Percentiles rank a stretch among this genome's conserved stretches.
These are phyloP conservation scores for Lasiurus borealis DNA, from an alignment of 2,113 vertebrate species.

Conservation along the genomic window DNA sequence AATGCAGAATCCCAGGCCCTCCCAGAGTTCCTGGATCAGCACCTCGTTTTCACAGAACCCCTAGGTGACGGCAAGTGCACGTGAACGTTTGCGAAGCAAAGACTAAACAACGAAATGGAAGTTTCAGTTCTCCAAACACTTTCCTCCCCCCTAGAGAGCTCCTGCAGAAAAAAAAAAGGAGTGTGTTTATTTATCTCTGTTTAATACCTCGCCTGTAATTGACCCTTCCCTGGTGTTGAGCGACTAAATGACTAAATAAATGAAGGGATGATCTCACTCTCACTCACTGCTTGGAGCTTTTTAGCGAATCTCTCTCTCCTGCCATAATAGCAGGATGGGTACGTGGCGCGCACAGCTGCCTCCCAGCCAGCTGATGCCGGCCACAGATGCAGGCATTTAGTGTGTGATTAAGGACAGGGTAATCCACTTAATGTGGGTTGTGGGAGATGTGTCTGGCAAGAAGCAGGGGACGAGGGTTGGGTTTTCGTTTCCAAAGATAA, in stretches of 20 bases:
- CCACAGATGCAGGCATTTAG: conserved; percentile 72
- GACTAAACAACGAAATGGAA: neutral
- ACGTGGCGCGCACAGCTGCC: conserved; percentile 14
- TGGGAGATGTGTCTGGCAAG: conserved; percentile 77
- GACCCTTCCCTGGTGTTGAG: neutral
- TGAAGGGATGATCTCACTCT: neutral
- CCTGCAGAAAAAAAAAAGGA: neutral
- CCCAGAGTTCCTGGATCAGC: neutral
- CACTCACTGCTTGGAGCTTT: neutral
- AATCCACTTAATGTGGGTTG: conserved; percentile 74
- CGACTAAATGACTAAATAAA: neutral
- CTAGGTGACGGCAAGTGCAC: neutral
- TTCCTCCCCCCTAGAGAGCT: neutral
- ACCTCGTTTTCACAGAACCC: neutral
- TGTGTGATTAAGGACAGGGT: conserved; percentile 72
- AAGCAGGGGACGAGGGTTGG: conserved; percentile 61
- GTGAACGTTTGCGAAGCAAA: neutral
- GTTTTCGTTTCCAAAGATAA: conserved; percentile 78
- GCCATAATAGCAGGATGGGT: neutral
- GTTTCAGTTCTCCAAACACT: neutral
- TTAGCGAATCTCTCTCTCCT: neutral
- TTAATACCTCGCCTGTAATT: neutral
- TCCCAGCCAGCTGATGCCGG: conserved; percentile 43
- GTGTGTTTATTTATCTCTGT: neutral
- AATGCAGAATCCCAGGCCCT: neutral